Evolutionary conservation across 2,888 invertebrate genomes (phyloP).

Genomic region (Tubulanus polymorphus): DNA sequence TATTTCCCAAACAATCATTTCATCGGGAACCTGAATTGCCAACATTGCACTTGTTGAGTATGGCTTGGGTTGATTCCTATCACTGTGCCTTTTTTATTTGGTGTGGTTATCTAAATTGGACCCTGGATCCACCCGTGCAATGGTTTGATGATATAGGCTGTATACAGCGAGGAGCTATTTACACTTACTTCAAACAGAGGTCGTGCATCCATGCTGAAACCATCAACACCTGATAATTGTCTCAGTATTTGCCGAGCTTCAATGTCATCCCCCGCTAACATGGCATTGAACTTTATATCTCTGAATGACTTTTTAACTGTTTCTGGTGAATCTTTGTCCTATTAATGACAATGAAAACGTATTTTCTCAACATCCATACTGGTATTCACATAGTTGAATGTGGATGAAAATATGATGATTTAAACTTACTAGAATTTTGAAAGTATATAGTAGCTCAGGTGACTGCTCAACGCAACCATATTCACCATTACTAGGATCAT

Average conservation of each 20-base stretch:
- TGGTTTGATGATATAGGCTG: not conserved
- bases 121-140: not conserved
- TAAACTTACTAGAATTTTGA: constrained; percentile 48
- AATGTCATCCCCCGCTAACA: constrained; percentile 40
- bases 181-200: constrained; percentile 49
- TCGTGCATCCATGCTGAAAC: constrained; percentile 46
- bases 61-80: too few relatives aligned
- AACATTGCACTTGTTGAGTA: too few relatives aligned
- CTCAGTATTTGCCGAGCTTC: constrained; percentile 28
- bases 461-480: constrained; percentile 49
- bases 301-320: constrained; percentile 35
- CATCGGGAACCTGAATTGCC: too few relatives aligned
- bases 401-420: too few relatives aligned
- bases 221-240: constrained; percentile 42
- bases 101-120: too few relatives aligned
- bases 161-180: too few relatives aligned
- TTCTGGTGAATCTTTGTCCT: constrained; percentile 48
- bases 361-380: not conserved
- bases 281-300: constrained; percentile 45
- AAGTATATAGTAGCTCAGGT: constrained; percentile 39
- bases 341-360: not conserved
- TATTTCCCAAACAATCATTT: too few relatives aligned
- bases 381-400: too few relatives aligned
- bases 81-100: too few relatives aligned
- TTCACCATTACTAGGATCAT: constrained; percentile 42